Evolutionary conservation across 2,797 vertebrate genomes (phyloP).

Genomic region (Salarias fasciatus): DNA sequence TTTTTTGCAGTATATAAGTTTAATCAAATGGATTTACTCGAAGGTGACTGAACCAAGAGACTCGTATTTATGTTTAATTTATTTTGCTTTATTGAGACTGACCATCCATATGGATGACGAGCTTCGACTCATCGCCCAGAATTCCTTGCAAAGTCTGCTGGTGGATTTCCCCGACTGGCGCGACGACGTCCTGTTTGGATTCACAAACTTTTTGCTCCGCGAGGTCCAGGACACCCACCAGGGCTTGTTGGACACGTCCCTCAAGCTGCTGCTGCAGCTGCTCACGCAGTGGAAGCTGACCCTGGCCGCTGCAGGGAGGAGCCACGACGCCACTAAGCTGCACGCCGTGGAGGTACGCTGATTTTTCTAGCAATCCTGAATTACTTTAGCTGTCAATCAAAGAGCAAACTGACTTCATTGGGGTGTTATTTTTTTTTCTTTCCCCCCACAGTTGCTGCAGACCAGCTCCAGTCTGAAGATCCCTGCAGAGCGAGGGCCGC

Average conservation of each 20-base stretch:
- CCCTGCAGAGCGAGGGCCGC: conserved; percentile 88
- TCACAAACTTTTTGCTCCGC: conserved; percentile 93
- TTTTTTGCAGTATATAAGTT: no score
- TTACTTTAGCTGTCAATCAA: no score
- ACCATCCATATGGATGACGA: conserved; percentile 99
- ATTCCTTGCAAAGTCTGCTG: conserved; percentile 95
- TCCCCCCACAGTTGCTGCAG: conserved; percentile 66
- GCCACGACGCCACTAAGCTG: conserved; percentile 48
- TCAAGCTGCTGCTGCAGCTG: conserved; percentile 95
- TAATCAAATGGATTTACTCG: not conserved
- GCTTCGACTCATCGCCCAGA: conserved; percentile 95
- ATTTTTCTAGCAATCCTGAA: not conserved
- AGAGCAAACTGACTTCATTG: no score
- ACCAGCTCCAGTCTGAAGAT: conserved; percentile 83
- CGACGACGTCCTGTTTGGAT: conserved; percentile 95
- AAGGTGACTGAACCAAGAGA: no score
- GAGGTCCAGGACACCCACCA: conserved; percentile 96
- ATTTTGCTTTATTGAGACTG: conserved; percentile 77
- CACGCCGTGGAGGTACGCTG: conserved; percentile 74
- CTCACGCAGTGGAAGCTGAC: conserved; percentile 96
- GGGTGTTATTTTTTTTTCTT: not conserved
- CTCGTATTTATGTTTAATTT: not conserved
- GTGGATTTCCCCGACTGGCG: conserved; percentile 97
- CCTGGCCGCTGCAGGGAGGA: conserved; percentile 81
- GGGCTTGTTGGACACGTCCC: conserved; percentile 90